Evolutionary conservation across 2,888 invertebrate genomes (phyloP), one percentile per base, ranked within the genome.

Genomic region (Gibbula magus): DNA sequence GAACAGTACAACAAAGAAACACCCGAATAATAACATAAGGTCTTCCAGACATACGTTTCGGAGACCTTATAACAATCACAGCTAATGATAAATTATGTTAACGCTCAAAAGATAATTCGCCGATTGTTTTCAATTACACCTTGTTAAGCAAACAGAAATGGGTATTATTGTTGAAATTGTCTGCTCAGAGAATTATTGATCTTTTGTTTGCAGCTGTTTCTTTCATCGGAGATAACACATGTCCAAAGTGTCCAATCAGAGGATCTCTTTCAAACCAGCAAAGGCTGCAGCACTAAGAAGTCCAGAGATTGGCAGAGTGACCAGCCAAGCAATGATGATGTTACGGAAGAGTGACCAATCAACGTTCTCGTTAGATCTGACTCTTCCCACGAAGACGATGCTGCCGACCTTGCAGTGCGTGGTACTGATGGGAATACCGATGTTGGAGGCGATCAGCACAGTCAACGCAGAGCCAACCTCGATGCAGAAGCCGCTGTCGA

Each of bases 371-470:
- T 88, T 86, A 0, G 93, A 91, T 32, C 93, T 86, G n/a, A 91
- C 89, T 4, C 92, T 84, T 16, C 98, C 99, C 81, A 99, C 98
- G 92, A 97, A 97, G 67, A 99, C 99, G 53, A 99, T 98, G n/a
- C 98, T 98, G 81, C 99, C 99, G 39, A 99, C 99, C 94, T 99
- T 99, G 94, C 99, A 99, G 93, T 99, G 99, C 2, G 99, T 99
- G 16, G 99, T 99, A 86, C 97, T 98, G 89, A 99, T 97, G 35
- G 99, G 99, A 89, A 99, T 95, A 18, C 99, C 99, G 86, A 97
- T 95, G 94, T 99, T 99, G 92, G 98, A 98, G 66, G 99, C 99
- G 87, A 98, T 93, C 91, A 99, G 94, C 83, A 99, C 99, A 67
- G 99, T 99, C 88, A 98, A 95, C 61, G 99, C 99, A 35, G 99